phyloP scores from a whole-genome alignment of 2,113 vertebrate genomes.

The Neodon shergylaensis region DNA sequence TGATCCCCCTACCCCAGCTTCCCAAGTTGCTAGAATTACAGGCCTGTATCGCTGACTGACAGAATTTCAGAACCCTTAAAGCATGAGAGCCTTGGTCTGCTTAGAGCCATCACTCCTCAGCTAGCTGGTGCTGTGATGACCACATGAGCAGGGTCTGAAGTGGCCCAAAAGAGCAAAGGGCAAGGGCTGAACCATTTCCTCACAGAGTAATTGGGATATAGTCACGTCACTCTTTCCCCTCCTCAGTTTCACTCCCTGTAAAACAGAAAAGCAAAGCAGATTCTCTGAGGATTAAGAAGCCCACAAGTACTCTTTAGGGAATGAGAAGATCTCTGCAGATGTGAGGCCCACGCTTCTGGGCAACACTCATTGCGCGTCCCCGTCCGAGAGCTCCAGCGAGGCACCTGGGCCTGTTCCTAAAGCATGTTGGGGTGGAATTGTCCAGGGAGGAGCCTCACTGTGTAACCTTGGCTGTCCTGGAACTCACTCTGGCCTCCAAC shows the following conservation, averaged over 20 bases:
- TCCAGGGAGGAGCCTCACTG: constrained; percentile 2
- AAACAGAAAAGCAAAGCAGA: neutral
- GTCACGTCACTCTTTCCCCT: neutral
- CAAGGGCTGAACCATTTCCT: neutral
- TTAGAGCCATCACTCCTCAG: neutral
- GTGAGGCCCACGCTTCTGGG: neutral
- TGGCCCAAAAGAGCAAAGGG: neutral
- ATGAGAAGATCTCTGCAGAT: neutral
- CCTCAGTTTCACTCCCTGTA: constrained; percentile 3
- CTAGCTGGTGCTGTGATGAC: neutral
- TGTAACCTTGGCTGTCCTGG: neutral
- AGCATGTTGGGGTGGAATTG: neutral
- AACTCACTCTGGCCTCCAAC: neutral
- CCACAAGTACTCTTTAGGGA: neutral
- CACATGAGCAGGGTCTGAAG: neutral
- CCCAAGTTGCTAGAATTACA: neutral
- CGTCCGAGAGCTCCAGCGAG: neutral
- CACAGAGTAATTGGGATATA: neutral
- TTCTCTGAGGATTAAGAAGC: neutral
- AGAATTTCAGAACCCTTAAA: neutral
- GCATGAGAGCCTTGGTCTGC: neutral
- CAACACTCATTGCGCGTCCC: too few relatives aligned
- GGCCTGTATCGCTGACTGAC: neutral
- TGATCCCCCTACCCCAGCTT: neutral
- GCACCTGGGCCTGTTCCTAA: constrained; percentile 1